These are phyloP conservation scores for Drosophila repletoides DNA, from an alignment of 1,140 invertebrate species.

Conservation along the genomic window DNA sequence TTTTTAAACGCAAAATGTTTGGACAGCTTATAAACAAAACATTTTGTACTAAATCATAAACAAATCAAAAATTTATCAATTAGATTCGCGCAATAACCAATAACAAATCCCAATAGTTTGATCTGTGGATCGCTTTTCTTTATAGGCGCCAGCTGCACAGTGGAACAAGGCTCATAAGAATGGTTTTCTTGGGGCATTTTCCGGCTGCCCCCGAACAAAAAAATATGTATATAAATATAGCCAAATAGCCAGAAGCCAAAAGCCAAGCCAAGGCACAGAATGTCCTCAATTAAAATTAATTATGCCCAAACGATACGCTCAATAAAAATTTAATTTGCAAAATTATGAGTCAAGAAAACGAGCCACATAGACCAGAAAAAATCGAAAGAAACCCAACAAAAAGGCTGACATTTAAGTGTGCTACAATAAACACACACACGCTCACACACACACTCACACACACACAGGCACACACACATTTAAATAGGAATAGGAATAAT, in stretches of 20 bases:
- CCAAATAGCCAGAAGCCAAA: slow-evolving; percentile 13
- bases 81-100: slow-evolving; percentile 34
- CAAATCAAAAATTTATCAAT: slow-evolving; percentile 46
- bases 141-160: not conserved
- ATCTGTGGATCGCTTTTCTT: too few relatives aligned
- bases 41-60: slow-evolving; percentile 40
- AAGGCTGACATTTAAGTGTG: slow-evolving; percentile 65
- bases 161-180: slow-evolving; percentile 1
- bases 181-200: slow-evolving; percentile 27
- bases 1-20: slow-evolving; percentile 11
- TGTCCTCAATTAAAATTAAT: slow-evolving; percentile 81
- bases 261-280: not conserved
- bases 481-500: too few relatives aligned
- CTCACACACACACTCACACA: slow-evolving; percentile 22
- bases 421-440: slow-evolving; percentile 20
- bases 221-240: too few relatives aligned
- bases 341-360: slow-evolving; percentile 76
- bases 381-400: too few relatives aligned
- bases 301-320: slow-evolving; percentile 80
- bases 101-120: slow-evolving; percentile 25
- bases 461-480: slow-evolving; percentile 8
- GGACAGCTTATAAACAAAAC: slow-evolving; percentile 39
- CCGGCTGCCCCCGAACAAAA: too few relatives aligned
- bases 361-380: slow-evolving; percentile 57
- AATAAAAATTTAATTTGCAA: slow-evolving; percentile 81